phyloP scores from a whole-genome alignment of 2,888 invertebrate genomes.

The Meiosimyza platycephala region DNA sequence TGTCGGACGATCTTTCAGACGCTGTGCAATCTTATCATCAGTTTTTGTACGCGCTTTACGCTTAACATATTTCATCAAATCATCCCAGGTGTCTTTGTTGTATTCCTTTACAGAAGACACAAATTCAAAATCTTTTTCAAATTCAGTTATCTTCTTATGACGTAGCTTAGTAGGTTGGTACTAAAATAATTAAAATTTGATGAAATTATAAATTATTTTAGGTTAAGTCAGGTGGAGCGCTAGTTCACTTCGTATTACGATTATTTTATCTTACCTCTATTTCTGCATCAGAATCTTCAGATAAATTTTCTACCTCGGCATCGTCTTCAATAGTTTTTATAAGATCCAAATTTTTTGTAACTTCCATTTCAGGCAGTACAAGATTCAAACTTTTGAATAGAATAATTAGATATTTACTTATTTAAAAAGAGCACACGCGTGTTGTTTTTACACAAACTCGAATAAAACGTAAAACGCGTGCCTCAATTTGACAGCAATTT shows the following conservation, averaged over 20 bases:
- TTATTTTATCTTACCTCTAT: conserved; percentile 72
- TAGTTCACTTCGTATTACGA: not conserved
- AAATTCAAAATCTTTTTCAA: conserved; percentile 86
- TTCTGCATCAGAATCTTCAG: conserved; percentile 84
- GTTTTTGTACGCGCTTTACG: conserved; percentile 83
- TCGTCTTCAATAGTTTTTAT: conserved; percentile 88
- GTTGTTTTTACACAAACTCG: not conserved
- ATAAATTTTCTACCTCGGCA: conserved; percentile 82
- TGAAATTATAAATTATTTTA: conserved; percentile 21
- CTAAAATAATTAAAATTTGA: conserved; percentile 66
- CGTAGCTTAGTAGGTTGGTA: conserved; percentile 86
- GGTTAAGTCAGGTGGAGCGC: conserved; percentile 37
- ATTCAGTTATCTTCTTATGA: conserved; percentile 77
- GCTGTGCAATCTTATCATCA: conserved; percentile 84
- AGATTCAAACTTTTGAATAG: not conserved
- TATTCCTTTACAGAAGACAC: conserved; percentile 82
- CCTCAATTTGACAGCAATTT: not conserved
- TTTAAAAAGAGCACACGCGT: not conserved
- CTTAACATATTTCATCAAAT: conserved; percentile 82
- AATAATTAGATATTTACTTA: not conserved
- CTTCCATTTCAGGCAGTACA: conserved; percentile 51
- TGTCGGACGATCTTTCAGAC: conserved; percentile 69
- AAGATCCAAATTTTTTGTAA: conserved; percentile 69
- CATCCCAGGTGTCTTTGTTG: conserved; percentile 84
- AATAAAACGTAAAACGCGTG: conserved; percentile 17